Base-by-base conservation (phyloP, 2,888 invertebrate genomes). In the Gymnoscelis rufifasciata region DNA sequence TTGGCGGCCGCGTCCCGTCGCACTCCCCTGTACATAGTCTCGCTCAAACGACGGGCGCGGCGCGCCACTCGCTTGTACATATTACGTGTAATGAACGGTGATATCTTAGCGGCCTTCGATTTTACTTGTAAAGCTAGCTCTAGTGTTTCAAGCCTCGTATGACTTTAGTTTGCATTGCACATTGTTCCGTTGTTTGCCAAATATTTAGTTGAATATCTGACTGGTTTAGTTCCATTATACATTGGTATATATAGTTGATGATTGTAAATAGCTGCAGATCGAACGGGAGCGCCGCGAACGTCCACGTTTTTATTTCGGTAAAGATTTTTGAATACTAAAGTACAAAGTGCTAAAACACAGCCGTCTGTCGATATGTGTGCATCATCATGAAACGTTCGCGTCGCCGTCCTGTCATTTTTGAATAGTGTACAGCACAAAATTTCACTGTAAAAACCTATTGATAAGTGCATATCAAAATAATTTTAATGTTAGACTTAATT, bases 41-140 rank as follows among this genome's bases (percentile, higher is more conserved):
- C 66, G 74, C 73, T 68, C 73, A 70, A 66, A 5, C 57, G 56
- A 51, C 30, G 44, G 61, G 63, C 59, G 65, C 64, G 64, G 62
- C 66, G 62, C 66, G 61, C 58, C 62, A 56, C 57, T 56, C 56
- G 52, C 51, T 28, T 83, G 82, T 83, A 84, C 71, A 86, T 83
- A 86, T 73, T 78, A 80, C 66, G 66, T 68, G 72, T 83, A 86
- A 83, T 83, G 80, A 86, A 83, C 78, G 79, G 88, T 88, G 88
- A 88, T 88, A 87, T 82, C 74, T 78, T 87, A 87, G 88, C 88
- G 88, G 88, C 88, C 88, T 88, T 88, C 80, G 81, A 87, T 84
- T 83, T 78, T 78, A 84, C 81, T 83, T 86, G 83, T 87, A 86
- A 84, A 84, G 83, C 79, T 87, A 86, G 86, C 71, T 80, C 71